Percentiles rank a stretch among this genome's conserved stretches.
These are phyloP conservation scores for Alsophila aescularia DNA, from an alignment of 2,888 invertebrate species.

Conservation along the genomic window DNA sequence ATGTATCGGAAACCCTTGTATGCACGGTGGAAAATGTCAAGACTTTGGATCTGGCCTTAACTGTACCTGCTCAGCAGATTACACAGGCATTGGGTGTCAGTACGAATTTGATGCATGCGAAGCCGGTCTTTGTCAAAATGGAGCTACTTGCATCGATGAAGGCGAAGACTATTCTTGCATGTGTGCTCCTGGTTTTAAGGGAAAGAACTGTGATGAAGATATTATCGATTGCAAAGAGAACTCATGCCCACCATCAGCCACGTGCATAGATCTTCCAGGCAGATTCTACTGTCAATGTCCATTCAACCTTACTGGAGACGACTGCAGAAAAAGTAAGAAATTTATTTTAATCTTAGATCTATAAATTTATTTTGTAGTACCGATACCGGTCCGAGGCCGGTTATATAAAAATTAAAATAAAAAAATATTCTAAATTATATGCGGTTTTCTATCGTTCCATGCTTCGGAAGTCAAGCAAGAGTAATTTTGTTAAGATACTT, in stretches of 20 bases:
- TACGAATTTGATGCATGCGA: constrained; percentile 97
- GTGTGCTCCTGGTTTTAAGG: constrained; percentile 92
- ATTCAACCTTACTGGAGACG: constrained; percentile 97
- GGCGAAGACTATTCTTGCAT: constrained; percentile 93
- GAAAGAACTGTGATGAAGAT: constrained; percentile 95
- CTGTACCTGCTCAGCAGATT: constrained; percentile 95
- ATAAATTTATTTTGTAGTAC: no score
- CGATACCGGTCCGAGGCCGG: no score
- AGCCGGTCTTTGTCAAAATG: constrained; percentile 95
- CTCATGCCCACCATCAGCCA: constrained; percentile 96
- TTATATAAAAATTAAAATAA: no score
- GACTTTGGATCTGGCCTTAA: constrained; percentile 98
- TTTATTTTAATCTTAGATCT: background rate
- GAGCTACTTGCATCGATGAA: constrained; percentile 95
- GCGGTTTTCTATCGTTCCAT: no score
- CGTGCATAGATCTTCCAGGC: constrained; percentile 95
- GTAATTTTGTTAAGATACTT: background rate
- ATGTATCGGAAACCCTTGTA: constrained; percentile 96
- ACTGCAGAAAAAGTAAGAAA: constrained; percentile 96
- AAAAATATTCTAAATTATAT: no score
- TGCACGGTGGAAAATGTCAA: constrained; percentile 98
- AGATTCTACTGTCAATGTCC: constrained; percentile 98
- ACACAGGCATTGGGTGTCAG: constrained; percentile 95
- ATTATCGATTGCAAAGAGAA: constrained; percentile 96
- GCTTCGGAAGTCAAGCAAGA: no score